Percentiles rank a stretch among this genome's conserved stretches.
Evolutionary conservation across 1,140 invertebrate species (phyloP).

Genomic region (Gonioctena quinquepunctata): DNA sequence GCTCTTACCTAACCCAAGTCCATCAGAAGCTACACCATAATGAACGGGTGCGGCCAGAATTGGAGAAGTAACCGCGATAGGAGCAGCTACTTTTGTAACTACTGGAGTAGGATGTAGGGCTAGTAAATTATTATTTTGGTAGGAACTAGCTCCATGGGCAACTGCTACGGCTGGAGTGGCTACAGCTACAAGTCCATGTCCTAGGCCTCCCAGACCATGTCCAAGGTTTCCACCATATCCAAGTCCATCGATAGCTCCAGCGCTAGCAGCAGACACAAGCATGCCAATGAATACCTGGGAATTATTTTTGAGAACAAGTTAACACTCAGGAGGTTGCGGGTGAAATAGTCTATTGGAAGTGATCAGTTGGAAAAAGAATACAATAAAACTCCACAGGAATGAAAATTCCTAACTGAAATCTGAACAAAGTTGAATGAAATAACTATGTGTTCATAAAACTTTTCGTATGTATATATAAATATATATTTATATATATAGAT

Average conservation of each 20-base stretch:
- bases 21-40: background rate
- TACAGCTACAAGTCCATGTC: slow-evolving; percentile 6
- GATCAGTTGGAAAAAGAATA: too few relatives aligned
- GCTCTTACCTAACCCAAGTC: slow-evolving; percentile 10
- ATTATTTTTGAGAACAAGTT: too few relatives aligned
- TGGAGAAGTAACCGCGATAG: slow-evolving; percentile 29
- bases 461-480: too few relatives aligned
- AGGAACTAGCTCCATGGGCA: slow-evolving; percentile 29
- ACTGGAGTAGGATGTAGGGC: slow-evolving; percentile 29
- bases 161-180: slow-evolving; percentile 28
- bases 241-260: slow-evolving; percentile 21
- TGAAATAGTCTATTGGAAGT: too few relatives aligned
- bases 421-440: too few relatives aligned
- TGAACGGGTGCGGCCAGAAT: slow-evolving; percentile 26
- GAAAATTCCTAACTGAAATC: too few relatives aligned
- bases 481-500: too few relatives aligned
- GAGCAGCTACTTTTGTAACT: slow-evolving; percentile 36
- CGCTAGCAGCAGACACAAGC: slow-evolving; percentile 22
- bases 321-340: too few relatives aligned
- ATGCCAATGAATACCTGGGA: slow-evolving; percentile 17
- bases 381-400: too few relatives aligned
- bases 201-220: background rate
- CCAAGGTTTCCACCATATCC: slow-evolving; percentile 7
- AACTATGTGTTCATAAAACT: too few relatives aligned
- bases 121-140: slow-evolving; percentile 32